These are phyloP conservation scores for Acanthornis magna DNA, from an alignment of 2,797 vertebrate species.

Conservation along the genomic window DNA sequence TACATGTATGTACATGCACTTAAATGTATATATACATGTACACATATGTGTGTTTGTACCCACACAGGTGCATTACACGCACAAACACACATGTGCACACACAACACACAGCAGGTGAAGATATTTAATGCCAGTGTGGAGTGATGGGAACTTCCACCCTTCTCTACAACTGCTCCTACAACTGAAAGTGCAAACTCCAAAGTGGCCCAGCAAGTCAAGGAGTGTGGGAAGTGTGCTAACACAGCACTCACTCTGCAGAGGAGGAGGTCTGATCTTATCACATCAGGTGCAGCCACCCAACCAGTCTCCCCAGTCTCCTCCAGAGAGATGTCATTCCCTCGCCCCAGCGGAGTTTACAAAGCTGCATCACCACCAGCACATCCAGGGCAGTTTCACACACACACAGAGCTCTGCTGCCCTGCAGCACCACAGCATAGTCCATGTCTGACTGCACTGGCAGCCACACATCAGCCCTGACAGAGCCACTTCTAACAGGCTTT, in stretches of 20 bases:
- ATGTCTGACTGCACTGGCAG: background rate
- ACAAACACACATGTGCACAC: background rate
- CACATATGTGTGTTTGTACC: background rate
- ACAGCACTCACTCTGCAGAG: background rate
- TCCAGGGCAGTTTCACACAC: background rate
- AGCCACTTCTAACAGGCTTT: background rate
- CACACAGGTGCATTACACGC: background rate
- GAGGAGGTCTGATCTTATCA: slow-evolving; percentile 39
- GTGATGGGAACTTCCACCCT: background rate
- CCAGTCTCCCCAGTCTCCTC: background rate
- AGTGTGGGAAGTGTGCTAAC: background rate
- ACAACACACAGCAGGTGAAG: background rate
- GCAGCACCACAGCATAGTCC: background rate
- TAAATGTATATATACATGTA: background rate
- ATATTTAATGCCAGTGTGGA: background rate
- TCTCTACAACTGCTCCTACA: background rate
- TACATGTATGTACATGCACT: fast-evolving
- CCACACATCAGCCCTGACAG: background rate
- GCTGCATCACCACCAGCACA: background rate
- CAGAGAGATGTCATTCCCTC: background rate
- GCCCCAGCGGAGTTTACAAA: background rate
- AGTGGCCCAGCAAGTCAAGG: background rate
- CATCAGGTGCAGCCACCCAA: background rate
- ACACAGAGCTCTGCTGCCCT: background rate
- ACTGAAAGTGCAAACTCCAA: background rate